Percentiles rank a stretch among this genome's conserved stretches.
Evolutionary conservation across 2,113 vertebrate species (phyloP).

Genomic region (Hippocampus comes): DNA sequence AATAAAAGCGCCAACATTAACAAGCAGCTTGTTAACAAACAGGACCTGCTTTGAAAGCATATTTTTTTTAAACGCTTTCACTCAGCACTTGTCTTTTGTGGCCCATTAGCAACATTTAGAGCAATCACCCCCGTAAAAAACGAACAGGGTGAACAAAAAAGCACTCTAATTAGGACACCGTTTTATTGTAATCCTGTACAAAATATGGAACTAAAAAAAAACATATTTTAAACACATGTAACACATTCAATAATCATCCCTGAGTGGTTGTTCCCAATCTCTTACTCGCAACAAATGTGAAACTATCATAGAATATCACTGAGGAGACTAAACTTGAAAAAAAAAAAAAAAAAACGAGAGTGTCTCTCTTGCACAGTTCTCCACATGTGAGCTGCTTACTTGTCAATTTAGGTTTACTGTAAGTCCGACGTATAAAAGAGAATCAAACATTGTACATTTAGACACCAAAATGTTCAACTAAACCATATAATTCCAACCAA

Average conservation of each 20-base stretch:
- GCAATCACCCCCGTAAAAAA: slow-evolving; percentile 41
- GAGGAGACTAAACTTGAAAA: no score
- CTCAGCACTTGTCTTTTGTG: slow-evolving; percentile 60
- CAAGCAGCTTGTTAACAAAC: slow-evolving; percentile 71
- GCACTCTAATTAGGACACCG: not conserved
- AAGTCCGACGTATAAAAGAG: no score
- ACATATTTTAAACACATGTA: not conserved
- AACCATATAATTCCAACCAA: no score
- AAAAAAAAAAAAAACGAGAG: no score
- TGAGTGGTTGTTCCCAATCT: no score
- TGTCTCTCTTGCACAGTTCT: no score
- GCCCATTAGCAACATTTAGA: slow-evolving; percentile 57
- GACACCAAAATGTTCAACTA: no score
- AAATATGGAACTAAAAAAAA: not conserved
- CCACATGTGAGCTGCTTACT: no score
- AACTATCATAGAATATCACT: no score
- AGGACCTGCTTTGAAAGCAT: slow-evolving; percentile 65
- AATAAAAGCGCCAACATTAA: slow-evolving; percentile 67
- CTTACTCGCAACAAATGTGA: no score
- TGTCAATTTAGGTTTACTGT: no score
- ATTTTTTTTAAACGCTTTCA: slow-evolving; percentile 60
- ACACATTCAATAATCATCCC: not conserved
- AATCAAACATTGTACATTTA: no score
- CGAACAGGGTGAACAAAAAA: slow-evolving; percentile 23
- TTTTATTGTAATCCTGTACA: not conserved